Base-by-base conservation (phyloP, 2,888 invertebrate genomes). In the Alloscopus bannaensis region DNA sequence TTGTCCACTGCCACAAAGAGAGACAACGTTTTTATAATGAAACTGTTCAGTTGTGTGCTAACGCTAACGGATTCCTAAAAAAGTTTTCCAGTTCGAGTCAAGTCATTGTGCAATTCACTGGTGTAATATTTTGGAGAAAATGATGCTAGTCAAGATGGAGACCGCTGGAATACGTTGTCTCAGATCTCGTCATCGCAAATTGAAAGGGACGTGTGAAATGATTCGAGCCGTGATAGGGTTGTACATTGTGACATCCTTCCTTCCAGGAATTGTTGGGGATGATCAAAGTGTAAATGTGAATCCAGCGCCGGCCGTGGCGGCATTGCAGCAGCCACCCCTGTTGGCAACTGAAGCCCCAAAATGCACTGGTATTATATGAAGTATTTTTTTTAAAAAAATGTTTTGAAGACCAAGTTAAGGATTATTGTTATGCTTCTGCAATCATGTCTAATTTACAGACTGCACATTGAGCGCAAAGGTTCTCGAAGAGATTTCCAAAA, bases 301-400 rank as follows among this genome's bases (percentile, higher is more conserved):
- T 29, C n/a, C 59, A 2, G 52, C 22, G 24, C 40, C 29, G 1
- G 52, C n/a, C 26, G 6, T 36, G 6, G 22, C 20, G 16, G 8
- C 42, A 16, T 29, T 47, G 65, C 66, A 66, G n/a, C 24, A 50
- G 18, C 66, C 50, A 1, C 4, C 66, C 4, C 24, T 31, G 3
- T 55, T 68, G 4, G 40, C 68, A 2, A 68, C 68, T n/a, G 68
- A 68, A 40, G 1, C 68, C 1, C 68, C 55, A n/a, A 68, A 68
- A 40, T 68, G 68, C 52, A 55, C 55, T 40, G 68, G 68, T 68
- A 29, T n/a, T n/a, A 11, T 11, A 57, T 57, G 22, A 11, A 24
- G 6, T 22, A 55, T 24, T 3, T 24, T 55, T 26, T 24, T 4
- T 55, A n/a, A n/a, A n/a, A n/a, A n/a, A n/a, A n/a, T 40, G 8